A percentile compares a stretch with the other conserved stretches of the same genome.
Evolutionary conservation across 2,888 invertebrate species (phyloP).

Genomic region (Macropis europaea): DNA sequence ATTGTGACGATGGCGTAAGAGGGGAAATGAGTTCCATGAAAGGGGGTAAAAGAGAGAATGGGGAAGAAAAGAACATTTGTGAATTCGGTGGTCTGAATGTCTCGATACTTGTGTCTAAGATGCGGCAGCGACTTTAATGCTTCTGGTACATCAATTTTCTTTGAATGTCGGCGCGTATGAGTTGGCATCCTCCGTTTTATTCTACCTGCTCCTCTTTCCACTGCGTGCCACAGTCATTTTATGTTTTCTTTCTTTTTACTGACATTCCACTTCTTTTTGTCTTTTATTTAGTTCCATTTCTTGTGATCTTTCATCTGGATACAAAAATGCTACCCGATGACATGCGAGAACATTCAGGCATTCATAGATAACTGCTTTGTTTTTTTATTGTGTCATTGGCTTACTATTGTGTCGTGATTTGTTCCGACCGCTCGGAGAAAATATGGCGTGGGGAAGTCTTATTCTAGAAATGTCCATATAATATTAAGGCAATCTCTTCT

Average conservation of each 20-base stretch:
- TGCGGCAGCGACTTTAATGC: conserved; percentile 71
- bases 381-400: conserved; percentile 31
- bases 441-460: no score
- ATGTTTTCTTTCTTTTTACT: conserved; percentile 7
- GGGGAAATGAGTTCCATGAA: conserved; percentile 15
- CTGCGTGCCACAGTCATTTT: conserved; percentile 6
- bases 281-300: conserved; percentile 7
- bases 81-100: conserved; percentile 68
- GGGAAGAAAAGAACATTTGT: conserved; percentile 57
- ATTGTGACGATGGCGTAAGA: conserved; percentile 23
- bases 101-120: conserved; percentile 42
- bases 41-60: conserved; percentile 41
- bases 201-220: conserved; percentile 62
- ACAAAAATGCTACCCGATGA: conserved; percentile 55
- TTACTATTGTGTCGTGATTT: conserved; percentile 41
- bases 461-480: no score
- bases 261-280: background rate
- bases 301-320: conserved; percentile 49
- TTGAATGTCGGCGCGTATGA: conserved; percentile 69
- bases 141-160: conserved; percentile 73
- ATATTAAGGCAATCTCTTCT: no score
- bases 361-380: conserved; percentile 54
- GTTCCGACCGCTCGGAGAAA: conserved; percentile 39
- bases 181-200: conserved; percentile 62
- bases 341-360: conserved; percentile 59